Evolutionary conservation across 2,888 invertebrate genomes (phyloP), one percentile per base, ranked within the genome.

Genomic region (Acleris laterana): DNA sequence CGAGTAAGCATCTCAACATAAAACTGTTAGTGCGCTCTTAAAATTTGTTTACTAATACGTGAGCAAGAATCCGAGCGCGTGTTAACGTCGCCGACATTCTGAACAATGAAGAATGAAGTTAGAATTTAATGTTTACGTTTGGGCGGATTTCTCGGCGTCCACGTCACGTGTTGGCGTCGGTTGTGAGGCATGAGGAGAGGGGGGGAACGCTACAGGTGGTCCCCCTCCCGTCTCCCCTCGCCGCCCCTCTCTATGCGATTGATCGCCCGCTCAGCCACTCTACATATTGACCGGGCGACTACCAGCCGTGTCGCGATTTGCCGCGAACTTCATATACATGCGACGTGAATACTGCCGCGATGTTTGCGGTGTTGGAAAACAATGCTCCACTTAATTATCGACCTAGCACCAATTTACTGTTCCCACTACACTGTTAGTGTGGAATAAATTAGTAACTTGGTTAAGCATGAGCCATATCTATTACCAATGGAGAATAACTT

Each of bases 51-150:
- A 91, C 90, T 85, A 90, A 92, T 91, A 90, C 79, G 76, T 77
- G 74, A 76, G 81, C 87, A 87, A 88, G 86, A 84, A 88, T 89
- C 78, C 81, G 84, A 80, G 83, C 89, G 89, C 90, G 87, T 86
- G 87, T 82, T 87, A 84, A 28, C 68, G 59, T 38, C 83, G 81
- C 76, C 84, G 84, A 85, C 88, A 88, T 88, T 88, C 88, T 84
- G 85, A 85, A 90, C 91, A 88, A 88, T 90, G 89, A 91, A 90
- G 91, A 90, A 89, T 89, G 91, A 89, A 90, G 84, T 88, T 89
- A 90, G 91, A 90, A 91, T 71, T 91, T 91, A 89, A 90, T 93
- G 93, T 93, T 93, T 93, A 92, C 92, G 92, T 92, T 91, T 91
- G 88, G 91, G 89, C 87, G 89, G 90, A 89, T 90, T 90, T 90